phyloP scores from a whole-genome alignment of 2,888 invertebrate species.

The Pheosia gnoma region DNA sequence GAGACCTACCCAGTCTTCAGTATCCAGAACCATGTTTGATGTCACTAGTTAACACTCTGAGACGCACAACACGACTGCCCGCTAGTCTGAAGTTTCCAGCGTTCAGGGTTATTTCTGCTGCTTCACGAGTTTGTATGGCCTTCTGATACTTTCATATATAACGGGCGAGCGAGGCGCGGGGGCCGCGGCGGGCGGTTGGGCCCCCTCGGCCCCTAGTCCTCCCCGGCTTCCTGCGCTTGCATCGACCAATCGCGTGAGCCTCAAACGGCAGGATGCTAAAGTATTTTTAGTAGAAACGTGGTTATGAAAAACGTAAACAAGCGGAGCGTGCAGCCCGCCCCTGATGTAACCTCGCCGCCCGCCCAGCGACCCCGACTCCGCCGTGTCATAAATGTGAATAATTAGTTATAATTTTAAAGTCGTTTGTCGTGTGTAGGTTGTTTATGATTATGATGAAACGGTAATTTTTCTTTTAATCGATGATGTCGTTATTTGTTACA shows the following conservation, averaged over 20 bases:
- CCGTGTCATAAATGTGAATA: conserved; percentile 57
- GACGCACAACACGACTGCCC: conserved; percentile 84
- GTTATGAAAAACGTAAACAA: conserved; percentile 82
- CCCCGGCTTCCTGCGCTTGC: conserved; percentile 71
- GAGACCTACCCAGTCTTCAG: conserved; percentile 81
- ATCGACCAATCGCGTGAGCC: conserved; percentile 76
- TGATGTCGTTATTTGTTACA: conserved; percentile 29
- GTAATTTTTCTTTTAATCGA: conserved; percentile 41
- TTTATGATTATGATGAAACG: conserved; percentile 49
- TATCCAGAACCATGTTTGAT: conserved; percentile 81
- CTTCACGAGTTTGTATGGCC: conserved; percentile 66
- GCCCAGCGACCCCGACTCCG: conserved; percentile 43
- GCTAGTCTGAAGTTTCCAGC: conserved; percentile 73
- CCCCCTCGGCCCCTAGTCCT: conserved; percentile 63
- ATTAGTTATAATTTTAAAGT: conserved; percentile 56
- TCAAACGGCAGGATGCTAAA: conserved; percentile 82
- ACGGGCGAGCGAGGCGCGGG: conserved; percentile 49
- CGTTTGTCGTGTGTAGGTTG: conserved; percentile 53
- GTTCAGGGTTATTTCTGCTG: conserved; percentile 83
- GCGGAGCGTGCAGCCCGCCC: conserved; percentile 59
- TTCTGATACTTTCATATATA: conserved; percentile 75
- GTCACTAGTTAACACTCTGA: conserved; percentile 83
- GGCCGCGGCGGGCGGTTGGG: conserved; percentile 51
- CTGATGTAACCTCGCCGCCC: conserved; percentile 46
- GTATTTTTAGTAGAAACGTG: conserved; percentile 82